Evolutionary conservation across 2,797 vertebrate genomes (phyloP).

Genomic region (Fringilla coelebs): DNA sequence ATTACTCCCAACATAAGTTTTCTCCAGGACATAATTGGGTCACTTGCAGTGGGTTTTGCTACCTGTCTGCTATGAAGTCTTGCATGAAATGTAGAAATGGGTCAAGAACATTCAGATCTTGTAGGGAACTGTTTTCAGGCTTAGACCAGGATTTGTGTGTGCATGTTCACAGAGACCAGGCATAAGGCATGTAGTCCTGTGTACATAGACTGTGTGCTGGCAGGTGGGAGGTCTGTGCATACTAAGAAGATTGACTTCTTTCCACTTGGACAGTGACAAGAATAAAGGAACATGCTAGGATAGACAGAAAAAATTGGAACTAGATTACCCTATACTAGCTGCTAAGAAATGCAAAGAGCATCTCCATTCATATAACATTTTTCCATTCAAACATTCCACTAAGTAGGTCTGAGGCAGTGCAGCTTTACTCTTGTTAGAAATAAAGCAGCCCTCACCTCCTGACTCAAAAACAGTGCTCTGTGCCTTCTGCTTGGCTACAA

Average conservation of each 20-base stretch:
- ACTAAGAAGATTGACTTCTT: not conserved
- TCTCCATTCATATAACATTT: not conserved
- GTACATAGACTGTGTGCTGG: rapidly evolving
- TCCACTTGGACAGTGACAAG: not conserved
- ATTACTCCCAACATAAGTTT: not conserved
- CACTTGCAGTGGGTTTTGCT: not conserved
- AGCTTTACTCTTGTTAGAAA: not conserved
- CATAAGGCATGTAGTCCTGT: not conserved
- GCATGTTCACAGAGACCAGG: not conserved
- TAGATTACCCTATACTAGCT: not conserved
- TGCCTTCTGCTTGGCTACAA: not conserved
- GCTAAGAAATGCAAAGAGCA: not conserved
- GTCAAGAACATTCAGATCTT: not conserved
- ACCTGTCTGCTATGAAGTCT: not conserved
- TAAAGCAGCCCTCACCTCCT: not conserved
- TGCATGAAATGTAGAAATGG: not conserved
- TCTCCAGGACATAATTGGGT: not conserved
- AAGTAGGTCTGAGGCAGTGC: not conserved
- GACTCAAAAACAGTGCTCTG: not conserved
- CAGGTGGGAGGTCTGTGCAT: not conserved
- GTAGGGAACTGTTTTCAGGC: not conserved
- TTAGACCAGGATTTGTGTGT: not conserved
- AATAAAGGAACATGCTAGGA: not conserved
- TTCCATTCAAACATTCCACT: not conserved
- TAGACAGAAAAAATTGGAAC: not conserved